These are phyloP conservation scores for Cerastis leucographa DNA, from an alignment of 2,888 invertebrate genomes.

Conservation along the genomic window DNA sequence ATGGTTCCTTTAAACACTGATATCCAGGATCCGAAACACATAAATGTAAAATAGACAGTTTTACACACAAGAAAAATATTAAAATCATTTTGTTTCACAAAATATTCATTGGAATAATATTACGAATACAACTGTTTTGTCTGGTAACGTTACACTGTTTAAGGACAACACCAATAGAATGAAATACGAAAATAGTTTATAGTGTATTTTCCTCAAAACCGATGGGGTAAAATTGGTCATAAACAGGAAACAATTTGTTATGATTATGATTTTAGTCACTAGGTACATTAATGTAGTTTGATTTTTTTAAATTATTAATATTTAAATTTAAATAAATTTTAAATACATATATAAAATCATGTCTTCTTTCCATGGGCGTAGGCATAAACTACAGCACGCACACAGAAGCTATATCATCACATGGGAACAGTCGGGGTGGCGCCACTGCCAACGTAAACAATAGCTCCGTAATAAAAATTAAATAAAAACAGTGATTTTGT, in stretches of 20 bases:
- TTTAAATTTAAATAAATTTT: too few species aligned
- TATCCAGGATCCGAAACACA: conserved; percentile 32
- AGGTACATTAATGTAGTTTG: background rate
- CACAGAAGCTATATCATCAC: background rate
- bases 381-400: background rate
- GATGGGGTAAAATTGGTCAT: background rate
- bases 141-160: background rate
- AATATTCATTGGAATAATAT: background rate
- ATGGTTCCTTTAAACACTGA: background rate
- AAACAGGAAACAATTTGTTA: background rate
- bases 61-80: conserved; percentile 33
- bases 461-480: too few species aligned
- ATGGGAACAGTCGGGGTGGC: too few species aligned
- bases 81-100: conserved; percentile 41
- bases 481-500: too few species aligned
- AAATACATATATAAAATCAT: background rate
- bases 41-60: conserved; percentile 28
- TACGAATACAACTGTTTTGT: conserved; percentile 9
- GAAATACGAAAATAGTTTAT: conserved; percentile 1
- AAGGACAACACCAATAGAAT: conserved; percentile 32
- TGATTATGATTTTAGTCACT: conserved; percentile 6
- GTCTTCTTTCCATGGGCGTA: background rate
- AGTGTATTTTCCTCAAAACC: conserved; percentile 26
- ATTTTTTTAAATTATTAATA: background rate
- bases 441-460: too few species aligned